Evolutionary conservation across 2,113 vertebrate genomes (phyloP), one percentile per base, ranked within the genome.

Genomic region (Octodon degus): DNA sequence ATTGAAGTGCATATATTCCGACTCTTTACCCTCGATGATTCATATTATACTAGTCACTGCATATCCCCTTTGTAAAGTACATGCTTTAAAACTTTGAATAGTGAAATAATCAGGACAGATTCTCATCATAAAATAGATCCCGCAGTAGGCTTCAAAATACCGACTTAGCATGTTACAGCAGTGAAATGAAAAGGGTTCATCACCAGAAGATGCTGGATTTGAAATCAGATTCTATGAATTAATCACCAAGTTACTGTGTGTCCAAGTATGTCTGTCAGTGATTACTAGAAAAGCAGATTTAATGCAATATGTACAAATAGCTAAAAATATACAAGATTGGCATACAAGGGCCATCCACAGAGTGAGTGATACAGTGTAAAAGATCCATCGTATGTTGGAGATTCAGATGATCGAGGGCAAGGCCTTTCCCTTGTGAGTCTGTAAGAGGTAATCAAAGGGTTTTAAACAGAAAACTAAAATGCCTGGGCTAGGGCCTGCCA

Each of bases 21-120:
- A 88, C 50, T 85, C 34, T 72, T 74, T 74, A 25, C 5, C 4
- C n/a, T 92, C n/a, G 68, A 0, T 63, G 55, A 37, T 50, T 91
- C 81, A 58, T 77, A n/a, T 80, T 80, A 67, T 8, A 90, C 85
- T 72, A 80, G 47, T 53, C 68, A 60, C 16, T 88, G 65, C 37
- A 79, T 65, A 92, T 63, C 37, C 27, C 37, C 2, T n/a, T 30
- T 87, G 40, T 63, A 89, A 86, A 89, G 11, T 12, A 17, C 30
- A 40, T 37, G 17, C 4, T 91, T 94, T 93, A 60, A 77, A 94
- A 80, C 17, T 90, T 17, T 89, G 63, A 95, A 65, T 94, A 70
- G 58, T 58, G 43, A 53, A 4, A 77, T 83, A 91, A 93, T 76
- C 32, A 87, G 13, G 34, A 77, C 27, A 89, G 12, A 91, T 68